phyloP scores from a whole-genome alignment of 2,113 vertebrate species.

The Prionailurus viverrinus region DNA sequence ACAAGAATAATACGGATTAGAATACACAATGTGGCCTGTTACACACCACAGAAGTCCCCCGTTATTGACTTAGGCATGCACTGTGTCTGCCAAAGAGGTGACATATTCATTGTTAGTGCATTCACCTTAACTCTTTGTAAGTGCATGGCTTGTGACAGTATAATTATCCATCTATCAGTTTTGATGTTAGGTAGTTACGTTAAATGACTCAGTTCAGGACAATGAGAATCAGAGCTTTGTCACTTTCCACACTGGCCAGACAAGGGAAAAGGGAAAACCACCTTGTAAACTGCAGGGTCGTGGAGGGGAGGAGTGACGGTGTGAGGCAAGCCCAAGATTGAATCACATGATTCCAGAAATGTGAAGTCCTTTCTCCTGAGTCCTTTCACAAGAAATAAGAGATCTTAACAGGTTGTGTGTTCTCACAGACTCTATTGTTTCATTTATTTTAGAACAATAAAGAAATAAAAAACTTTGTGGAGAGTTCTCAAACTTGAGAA shows the following conservation, averaged over 20 bases:
- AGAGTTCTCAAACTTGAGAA: not conserved
- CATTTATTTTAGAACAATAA: not conserved
- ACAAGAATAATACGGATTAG: conserved; percentile 18
- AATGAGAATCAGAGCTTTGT: not conserved
- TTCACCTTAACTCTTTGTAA: not conserved
- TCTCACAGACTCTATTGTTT: not conserved
- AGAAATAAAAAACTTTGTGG: not conserved
- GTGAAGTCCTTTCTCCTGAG: not conserved
- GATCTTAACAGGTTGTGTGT: not conserved
- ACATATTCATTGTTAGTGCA: not conserved
- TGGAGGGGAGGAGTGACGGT: not conserved
- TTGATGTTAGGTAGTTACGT: conserved; percentile 7
- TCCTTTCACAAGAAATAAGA: not conserved
- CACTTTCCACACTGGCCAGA: not conserved
- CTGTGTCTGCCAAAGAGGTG: not conserved
- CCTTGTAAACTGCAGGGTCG: not conserved
- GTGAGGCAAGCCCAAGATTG: not conserved
- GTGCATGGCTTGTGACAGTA: not conserved
- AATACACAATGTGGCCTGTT: not conserved
- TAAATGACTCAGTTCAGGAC: conserved; percentile 30
- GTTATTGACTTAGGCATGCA: not conserved
- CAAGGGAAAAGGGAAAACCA: not conserved
- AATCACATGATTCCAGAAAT: conserved; percentile 35
- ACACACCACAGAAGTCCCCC: not conserved
- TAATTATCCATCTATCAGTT: not conserved